Conservation (phyloP, 2,888 invertebrate genomes). For the Cantharis nigra region DNA sequence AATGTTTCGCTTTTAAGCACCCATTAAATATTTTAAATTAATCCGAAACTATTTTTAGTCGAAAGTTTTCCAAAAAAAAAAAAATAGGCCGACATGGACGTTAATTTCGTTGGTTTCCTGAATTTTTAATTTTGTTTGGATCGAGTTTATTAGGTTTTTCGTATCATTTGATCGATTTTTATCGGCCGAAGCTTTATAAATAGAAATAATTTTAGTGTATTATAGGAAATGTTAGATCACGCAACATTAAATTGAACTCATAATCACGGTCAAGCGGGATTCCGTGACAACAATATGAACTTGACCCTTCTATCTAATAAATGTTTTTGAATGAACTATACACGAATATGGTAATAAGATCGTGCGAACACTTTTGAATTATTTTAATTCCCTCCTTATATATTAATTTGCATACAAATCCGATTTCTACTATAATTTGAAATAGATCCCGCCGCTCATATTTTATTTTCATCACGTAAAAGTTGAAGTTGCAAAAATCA, state of each 20-base stretch:
- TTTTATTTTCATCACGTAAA: constrained; percentile 1
- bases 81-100: not conserved
- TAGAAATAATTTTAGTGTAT: constrained; percentile 14
- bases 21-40: not conserved
- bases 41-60: not conserved
- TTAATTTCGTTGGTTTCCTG: not conserved
- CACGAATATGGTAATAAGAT: constrained; percentile 18
- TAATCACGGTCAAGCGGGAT: constrained; percentile 27
- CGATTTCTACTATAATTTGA: not conserved
- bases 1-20: not conserved
- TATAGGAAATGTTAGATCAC: constrained; percentile 9
- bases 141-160: not conserved
- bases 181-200: constrained; percentile 9
- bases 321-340: constrained; percentile 20
- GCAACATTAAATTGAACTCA: constrained; percentile 25
- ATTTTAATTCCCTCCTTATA: not conserved
- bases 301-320: constrained; percentile 21
- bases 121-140: not conserved
- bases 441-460: not conserved
- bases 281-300: constrained; percentile 26
- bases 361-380: not conserved
- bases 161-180: not conserved
- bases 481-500: not conserved
- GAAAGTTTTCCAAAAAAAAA: not conserved
- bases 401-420: not conserved